A percentile compares a stretch with the other conserved stretches of the same genome.
Conservation (phyloP, 2,113 vertebrate species). For the Prunella himalayana region DNA sequence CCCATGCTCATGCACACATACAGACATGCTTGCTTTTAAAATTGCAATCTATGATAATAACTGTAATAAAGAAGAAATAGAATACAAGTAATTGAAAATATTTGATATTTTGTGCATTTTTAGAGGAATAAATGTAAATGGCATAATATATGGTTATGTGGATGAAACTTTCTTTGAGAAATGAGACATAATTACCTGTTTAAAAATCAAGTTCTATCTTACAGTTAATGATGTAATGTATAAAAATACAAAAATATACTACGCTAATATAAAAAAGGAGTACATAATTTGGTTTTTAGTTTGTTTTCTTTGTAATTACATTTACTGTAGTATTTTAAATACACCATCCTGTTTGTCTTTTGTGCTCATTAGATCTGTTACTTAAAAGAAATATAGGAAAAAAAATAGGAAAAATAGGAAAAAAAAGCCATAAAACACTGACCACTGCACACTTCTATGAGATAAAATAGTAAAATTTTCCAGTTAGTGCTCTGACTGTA, state of each 20-base stretch:
- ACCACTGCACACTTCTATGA: not conserved
- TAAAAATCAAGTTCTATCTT: not conserved
- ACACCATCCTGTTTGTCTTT: not conserved
- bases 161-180: not conserved
- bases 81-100: not conserved
- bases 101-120: not conserved
- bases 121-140: not conserved
- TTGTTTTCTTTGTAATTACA: not conserved
- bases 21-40: not conserved
- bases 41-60: not conserved
- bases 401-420: not conserved
- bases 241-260: not conserved
- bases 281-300: not conserved
- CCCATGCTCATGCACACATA: accelerated
- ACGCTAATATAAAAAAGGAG: not conserved
- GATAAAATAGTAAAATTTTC: not conserved
- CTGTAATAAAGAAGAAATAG: not conserved
- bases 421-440: not conserved
- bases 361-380: not conserved
- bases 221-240: not conserved
- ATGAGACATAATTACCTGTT: not conserved
- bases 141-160: not conserved
- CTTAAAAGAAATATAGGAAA: not conserved
- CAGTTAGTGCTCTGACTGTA: not conserved
- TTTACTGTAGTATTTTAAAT: not conserved